phyloP scores from a whole-genome alignment of 2,888 invertebrate genomes.

The Parasteatoda lunata region DNA sequence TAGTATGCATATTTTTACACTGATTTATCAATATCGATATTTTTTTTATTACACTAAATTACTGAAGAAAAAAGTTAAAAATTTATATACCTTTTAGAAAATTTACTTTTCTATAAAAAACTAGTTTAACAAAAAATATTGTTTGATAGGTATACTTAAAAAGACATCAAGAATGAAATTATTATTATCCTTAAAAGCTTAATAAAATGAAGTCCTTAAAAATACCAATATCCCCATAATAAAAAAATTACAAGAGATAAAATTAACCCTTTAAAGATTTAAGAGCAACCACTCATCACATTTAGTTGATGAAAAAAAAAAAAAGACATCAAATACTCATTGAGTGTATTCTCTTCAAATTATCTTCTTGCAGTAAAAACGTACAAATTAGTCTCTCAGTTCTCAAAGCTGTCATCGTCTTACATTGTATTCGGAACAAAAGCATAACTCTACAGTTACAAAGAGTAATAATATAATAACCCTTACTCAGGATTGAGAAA shows the following conservation, averaged over 20 bases:
- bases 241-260: not conserved
- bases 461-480: conserved; percentile 15
- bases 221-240: not conserved
- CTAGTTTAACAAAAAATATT: no score
- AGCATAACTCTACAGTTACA: conserved; percentile 15
- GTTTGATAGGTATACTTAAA: no score
- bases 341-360: conserved; percentile 50
- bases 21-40: no score
- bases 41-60: no score
- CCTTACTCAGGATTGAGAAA: not conserved
- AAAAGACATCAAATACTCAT: conserved; percentile 9
- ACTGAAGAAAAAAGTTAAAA: no score
- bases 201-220: not conserved
- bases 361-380: conserved; percentile 43
- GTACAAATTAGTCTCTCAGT: conserved; percentile 26
- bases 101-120: no score
- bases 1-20: no score
- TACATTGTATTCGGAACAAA: conserved; percentile 39
- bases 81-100: no score
- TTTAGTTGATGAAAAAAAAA: not conserved
- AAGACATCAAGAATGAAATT: no score
- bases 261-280: conserved; percentile 3
- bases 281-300: not conserved
- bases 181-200: no score
- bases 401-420: conserved; percentile 12